Conservation (phyloP, 2,888 invertebrate species). For the Saturnia pavonia region DNA sequence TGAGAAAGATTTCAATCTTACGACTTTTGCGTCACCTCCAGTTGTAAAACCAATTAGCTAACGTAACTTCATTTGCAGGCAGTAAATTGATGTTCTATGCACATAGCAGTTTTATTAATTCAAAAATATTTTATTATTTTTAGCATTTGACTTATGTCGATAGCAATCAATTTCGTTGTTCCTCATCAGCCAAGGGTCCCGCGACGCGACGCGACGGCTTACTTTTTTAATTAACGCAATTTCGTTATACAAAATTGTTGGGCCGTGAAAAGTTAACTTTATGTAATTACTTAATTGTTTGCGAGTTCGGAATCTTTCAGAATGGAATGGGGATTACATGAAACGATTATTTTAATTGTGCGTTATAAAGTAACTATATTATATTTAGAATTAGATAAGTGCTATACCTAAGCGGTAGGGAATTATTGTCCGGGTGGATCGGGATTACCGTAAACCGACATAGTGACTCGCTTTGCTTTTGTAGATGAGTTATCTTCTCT, state of each 20-base stretch:
- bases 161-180: neutral
- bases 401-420: neutral
- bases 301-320: neutral
- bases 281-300: conserved; percentile 7
- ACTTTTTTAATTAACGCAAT: neutral
- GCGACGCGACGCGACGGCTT: neutral
- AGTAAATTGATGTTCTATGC: no score
- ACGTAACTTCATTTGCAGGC: no score
- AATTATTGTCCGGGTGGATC: no score
- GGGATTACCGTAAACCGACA: neutral
- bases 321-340: neutral
- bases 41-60: no score
- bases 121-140: no score
- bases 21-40: no score
- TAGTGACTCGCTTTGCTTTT: neutral
- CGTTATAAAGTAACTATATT: neutral
- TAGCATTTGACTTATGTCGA: no score
- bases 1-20: no score
- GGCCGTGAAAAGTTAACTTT: neutral
- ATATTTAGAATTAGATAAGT: neutral
- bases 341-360: neutral
- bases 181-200: neutral
- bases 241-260: neutral
- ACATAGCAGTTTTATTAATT: no score
- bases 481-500: no score